phyloP scores from a whole-genome alignment of 2,113 vertebrate species.

The Gasterosteus nipponicus region DNA sequence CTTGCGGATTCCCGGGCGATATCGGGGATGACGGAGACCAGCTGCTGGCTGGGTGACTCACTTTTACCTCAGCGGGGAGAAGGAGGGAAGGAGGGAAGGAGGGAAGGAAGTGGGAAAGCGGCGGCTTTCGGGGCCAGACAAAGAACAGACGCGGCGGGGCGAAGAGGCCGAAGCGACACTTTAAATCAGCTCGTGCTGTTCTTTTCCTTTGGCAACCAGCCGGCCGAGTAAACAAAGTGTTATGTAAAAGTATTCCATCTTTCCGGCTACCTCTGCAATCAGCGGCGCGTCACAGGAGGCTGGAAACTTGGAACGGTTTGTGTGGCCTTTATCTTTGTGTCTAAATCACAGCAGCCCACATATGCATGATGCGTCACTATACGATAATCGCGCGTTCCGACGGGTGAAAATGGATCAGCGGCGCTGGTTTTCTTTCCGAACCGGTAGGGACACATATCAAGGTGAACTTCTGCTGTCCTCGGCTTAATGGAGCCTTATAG shows the following conservation, averaged over 20 bases:
- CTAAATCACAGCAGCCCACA: slow-evolving; percentile 7
- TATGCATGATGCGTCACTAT: neutral
- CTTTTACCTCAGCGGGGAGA: slow-evolving; percentile 73
- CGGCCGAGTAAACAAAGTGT: slow-evolving; percentile 30
- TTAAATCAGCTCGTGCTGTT: slow-evolving; percentile 40
- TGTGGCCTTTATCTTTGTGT: slow-evolving; percentile 24
- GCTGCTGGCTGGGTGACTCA: slow-evolving; percentile 83
- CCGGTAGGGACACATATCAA: neutral
- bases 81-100: slow-evolving; percentile 29
- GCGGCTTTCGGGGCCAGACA: slow-evolving; percentile 65
- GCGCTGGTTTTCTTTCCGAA: neutral
- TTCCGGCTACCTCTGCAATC: slow-evolving; percentile 10
- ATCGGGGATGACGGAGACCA: slow-evolving; percentile 72
- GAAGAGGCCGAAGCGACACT: slow-evolving; percentile 35
- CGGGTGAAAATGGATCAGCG: slow-evolving; percentile 21
- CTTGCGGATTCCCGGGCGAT: slow-evolving; percentile 73
- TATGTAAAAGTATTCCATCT: slow-evolving; percentile 16
- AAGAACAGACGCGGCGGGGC: slow-evolving; percentile 61
- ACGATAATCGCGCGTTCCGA: slow-evolving; percentile 11
- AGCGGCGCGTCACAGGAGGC: slow-evolving; percentile 5
- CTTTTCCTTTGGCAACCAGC: slow-evolving; percentile 1
- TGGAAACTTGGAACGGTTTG: neutral
- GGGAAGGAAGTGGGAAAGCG: slow-evolving; percentile 54
- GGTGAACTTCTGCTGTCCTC: too few relatives aligned
- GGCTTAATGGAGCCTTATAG: too few relatives aligned